Conservation (phyloP, 53 echinoderm and acorn worm genomes). For the Astropecten irregularis region DNA sequence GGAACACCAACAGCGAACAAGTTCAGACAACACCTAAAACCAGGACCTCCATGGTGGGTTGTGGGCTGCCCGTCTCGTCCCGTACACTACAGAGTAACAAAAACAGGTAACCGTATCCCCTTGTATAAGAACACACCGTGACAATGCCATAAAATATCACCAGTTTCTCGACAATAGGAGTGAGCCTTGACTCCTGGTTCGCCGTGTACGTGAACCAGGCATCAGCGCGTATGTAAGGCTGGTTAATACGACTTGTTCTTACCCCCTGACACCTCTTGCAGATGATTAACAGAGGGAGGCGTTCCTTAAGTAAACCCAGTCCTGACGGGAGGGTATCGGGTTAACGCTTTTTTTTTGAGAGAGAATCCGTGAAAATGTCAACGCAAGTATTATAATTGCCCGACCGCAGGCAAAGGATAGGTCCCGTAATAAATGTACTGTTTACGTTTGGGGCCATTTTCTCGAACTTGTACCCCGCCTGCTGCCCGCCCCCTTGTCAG, state of each 20-base stretch:
- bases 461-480: neutral
- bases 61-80: no score
- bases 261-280: neutral
- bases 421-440: constrained; percentile 5
- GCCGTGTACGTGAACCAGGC: no score
- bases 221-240: no score
- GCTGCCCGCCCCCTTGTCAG: neutral
- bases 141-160: constrained; percentile 5
- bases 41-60: no score
- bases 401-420: neutral
- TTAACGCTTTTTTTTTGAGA: neutral
- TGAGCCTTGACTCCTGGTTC: no score
- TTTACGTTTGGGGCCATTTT: constrained; percentile 10
- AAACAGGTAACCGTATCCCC: no score
- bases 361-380: constrained; percentile 25
- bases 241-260: neutral
- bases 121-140: constrained; percentile 37
- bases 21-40: no score
- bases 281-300: constrained; percentile 17
- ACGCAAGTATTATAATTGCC: constrained; percentile 1
- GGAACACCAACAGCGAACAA: no score
- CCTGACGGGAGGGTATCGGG: neutral
- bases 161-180: no score
- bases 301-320: constrained; percentile 25
- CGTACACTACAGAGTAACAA: no score